These are phyloP conservation scores for Marasmarcha lunaedactyla DNA, from an alignment of 2,888 invertebrate species.

Conservation along the genomic window DNA sequence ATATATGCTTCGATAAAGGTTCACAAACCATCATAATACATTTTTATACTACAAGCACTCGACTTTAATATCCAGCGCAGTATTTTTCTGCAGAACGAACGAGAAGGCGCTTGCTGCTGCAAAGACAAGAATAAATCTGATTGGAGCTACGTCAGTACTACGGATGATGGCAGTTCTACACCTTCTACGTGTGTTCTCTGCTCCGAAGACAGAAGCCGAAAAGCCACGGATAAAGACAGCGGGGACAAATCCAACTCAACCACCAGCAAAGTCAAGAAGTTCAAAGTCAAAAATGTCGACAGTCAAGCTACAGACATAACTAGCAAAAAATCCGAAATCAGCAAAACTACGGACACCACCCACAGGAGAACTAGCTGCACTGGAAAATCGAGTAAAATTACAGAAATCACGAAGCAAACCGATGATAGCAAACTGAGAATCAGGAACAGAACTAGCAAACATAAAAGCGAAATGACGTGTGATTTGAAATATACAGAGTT, in stretches of 20 bases:
- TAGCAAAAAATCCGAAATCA: constrained; percentile 17
- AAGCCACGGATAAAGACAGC: constrained; percentile 7
- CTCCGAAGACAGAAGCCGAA: constrained; percentile 27
- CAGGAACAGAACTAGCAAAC: constrained; percentile 18
- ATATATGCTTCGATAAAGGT: background rate
- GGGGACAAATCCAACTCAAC: constrained; percentile 4
- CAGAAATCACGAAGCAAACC: constrained; percentile 30
- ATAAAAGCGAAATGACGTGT: constrained; percentile 30
- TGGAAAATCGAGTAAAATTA: constrained; percentile 27
- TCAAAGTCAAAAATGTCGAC: constrained; percentile 8
- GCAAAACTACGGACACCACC: constrained; percentile 19
- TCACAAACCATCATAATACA: too few relatives aligned
- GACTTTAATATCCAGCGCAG: background rate
- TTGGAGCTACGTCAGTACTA: constrained; percentile 13
- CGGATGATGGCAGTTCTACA: constrained; percentile 37
- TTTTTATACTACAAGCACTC: too few relatives aligned
- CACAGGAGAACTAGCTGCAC: constrained; percentile 29
- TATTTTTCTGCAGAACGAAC: constrained; percentile 52
- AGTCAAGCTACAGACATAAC: constrained; percentile 11
- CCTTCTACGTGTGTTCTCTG: constrained; percentile 50
- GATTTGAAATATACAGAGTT: constrained; percentile 41
- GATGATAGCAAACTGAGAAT: constrained; percentile 1
- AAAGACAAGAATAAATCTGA: constrained; percentile 23
- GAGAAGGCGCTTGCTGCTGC: constrained; percentile 35
- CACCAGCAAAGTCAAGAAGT: background rate